Conservation (phyloP, 2,113 vertebrate species). For the Trichomycterus rosablanca region DNA sequence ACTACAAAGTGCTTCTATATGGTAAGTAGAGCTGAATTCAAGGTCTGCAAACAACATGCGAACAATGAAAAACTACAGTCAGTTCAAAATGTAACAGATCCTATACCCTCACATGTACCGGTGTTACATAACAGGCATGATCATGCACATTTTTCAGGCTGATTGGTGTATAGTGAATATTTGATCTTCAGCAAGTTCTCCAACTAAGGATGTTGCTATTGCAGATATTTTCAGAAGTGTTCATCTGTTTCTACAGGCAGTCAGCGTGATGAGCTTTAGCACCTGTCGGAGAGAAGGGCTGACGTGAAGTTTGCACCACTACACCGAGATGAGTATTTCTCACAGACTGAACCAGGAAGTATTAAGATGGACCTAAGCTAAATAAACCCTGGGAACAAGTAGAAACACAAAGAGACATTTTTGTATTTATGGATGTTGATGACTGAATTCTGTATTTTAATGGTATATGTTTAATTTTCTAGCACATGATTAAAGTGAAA, state of each 20-base stretch:
- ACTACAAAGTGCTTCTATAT: too few species aligned
- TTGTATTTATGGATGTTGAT: constrained; percentile 7
- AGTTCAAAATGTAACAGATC: too few species aligned
- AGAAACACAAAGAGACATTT: neutral
- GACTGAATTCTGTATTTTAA: constrained; percentile 19
- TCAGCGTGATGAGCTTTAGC: constrained; percentile 86
- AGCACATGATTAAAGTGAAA: neutral
- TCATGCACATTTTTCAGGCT: too few species aligned
- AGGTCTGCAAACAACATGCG: too few species aligned
- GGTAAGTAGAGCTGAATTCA: too few species aligned
- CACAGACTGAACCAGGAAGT: constrained; percentile 49
- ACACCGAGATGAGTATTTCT: constrained; percentile 39
- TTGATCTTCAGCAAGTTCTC: too few species aligned
- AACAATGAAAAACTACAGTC: too few species aligned
- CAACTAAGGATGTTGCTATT: neutral
- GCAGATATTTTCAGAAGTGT: neutral
- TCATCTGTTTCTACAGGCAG: constrained; percentile 55
- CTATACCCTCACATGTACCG: too few species aligned
- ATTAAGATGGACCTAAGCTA: constrained; percentile 30
- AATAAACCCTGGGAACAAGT: neutral
- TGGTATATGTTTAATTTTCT: neutral
- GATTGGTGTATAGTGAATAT: too few species aligned
- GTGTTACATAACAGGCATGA: too few species aligned
- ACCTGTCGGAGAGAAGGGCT: constrained; percentile 37
- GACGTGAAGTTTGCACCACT: constrained; percentile 40